These are phyloP conservation scores for Morbakka virulenta DNA, from an alignment of 30 jellyfish, hydroid and myxozoan genomes.

Conservation along the genomic window DNA sequence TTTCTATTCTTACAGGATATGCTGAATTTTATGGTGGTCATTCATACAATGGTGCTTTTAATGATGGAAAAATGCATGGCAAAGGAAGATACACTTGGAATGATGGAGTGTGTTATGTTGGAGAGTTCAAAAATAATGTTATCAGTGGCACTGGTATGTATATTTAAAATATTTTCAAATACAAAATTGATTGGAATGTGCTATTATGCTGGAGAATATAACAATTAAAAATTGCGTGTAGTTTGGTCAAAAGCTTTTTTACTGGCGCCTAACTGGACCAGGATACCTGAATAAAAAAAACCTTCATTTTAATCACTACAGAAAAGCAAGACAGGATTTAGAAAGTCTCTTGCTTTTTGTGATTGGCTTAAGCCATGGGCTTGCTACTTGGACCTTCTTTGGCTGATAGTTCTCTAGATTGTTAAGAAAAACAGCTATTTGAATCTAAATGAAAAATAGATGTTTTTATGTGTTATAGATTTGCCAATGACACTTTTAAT, in stretches of 20 bases:
- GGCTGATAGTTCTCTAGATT: too few relatives aligned
- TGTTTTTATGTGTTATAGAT: too few relatives aligned
- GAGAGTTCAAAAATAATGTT: slow-evolving; percentile 60
- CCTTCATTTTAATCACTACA: slow-evolving; percentile 3
- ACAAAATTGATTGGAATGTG: neutral
- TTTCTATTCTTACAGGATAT: slow-evolving; percentile 35
- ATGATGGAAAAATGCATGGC: slow-evolving; percentile 82
- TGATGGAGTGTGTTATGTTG: slow-evolving; percentile 71
- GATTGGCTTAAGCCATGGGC: neutral
- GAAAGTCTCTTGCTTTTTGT: too few relatives aligned
- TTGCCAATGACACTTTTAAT: too few relatives aligned
- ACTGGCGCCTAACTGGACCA: neutral
- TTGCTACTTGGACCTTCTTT: too few relatives aligned
- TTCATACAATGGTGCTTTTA: slow-evolving; percentile 58
- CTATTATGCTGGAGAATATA: too few relatives aligned
- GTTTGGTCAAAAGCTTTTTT: neutral
- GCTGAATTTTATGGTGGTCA: slow-evolving; percentile 67
- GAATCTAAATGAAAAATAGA: too few relatives aligned
- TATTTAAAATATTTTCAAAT: neutral
- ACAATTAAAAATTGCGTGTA: too few relatives aligned
- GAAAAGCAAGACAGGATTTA: neutral
- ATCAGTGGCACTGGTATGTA: slow-evolving; percentile 76
- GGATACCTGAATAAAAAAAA: neutral
- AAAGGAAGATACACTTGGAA: slow-evolving; percentile 85
- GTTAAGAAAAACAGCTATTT: too few relatives aligned